These are phyloP conservation scores for Baccha elongata DNA, from an alignment of 2,888 invertebrate species.

Conservation along the genomic window DNA sequence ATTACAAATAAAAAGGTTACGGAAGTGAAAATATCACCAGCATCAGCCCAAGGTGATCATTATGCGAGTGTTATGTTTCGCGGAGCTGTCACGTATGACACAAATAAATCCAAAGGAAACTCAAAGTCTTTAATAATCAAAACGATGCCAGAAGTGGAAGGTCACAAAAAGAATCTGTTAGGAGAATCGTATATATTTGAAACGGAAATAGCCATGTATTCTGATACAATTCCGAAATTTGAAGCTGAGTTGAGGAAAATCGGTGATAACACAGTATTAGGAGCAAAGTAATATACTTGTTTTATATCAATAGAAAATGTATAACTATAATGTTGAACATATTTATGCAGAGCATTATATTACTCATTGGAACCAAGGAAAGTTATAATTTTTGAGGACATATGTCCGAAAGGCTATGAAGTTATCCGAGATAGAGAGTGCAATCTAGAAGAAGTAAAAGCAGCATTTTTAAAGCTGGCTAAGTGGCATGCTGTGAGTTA, in stretches of 20 bases:
- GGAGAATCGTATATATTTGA: slow-evolving; percentile 36
- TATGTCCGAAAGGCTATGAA: slow-evolving; percentile 48
- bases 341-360: no score
- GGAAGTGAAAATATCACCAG: slow-evolving; percentile 54
- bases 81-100: slow-evolving; percentile 26
- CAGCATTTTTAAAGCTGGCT: slow-evolving; percentile 58
- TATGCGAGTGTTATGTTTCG: slow-evolving; percentile 75
- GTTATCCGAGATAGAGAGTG: slow-evolving; percentile 53
- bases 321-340: no score
- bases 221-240: slow-evolving; percentile 76
- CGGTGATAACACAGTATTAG: slow-evolving; percentile 73
- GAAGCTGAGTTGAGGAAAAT: slow-evolving; percentile 74
- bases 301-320: no score
- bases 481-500: slow-evolving; percentile 74
- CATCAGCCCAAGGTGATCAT: slow-evolving; percentile 73
- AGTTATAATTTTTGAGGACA: slow-evolving; percentile 67
- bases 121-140: slow-evolving; percentile 70
- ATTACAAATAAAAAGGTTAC: no score
- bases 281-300: slow-evolving; percentile 47
- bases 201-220: slow-evolving; percentile 63
- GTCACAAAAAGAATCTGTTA: slow-evolving; percentile 33
- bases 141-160: slow-evolving; percentile 53
- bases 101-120: background rate
- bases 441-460: slow-evolving; percentile 51
- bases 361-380: background rate